These are phyloP conservation scores for Lucifuga dentata DNA, from an alignment of 2,113 vertebrate genomes.

Conservation along the genomic window DNA sequence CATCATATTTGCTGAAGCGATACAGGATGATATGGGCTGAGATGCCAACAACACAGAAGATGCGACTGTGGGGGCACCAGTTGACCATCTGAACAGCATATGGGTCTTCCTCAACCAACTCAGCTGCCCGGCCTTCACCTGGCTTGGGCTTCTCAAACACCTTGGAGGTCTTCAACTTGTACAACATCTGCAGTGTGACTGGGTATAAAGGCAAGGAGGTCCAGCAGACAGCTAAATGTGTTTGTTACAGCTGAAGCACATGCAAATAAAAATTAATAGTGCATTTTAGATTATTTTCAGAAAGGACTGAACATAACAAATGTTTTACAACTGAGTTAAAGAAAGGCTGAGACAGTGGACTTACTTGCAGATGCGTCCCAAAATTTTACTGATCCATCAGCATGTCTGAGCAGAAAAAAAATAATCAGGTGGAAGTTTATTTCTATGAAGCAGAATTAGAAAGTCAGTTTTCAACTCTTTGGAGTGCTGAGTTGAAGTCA, in stretches of 20 bases:
- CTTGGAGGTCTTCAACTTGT: constrained; percentile 97
- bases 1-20: constrained; percentile 95
- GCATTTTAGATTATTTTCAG: too few relatives aligned
- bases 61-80: constrained; percentile 96
- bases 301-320: too few relatives aligned
- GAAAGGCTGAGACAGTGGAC: constrained; percentile 64
- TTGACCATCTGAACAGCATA: constrained; percentile 96
- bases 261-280: too few relatives aligned
- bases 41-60: constrained; percentile 96
- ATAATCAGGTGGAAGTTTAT: not conserved
- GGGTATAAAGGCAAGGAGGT: constrained; percentile 14
- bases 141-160: constrained; percentile 95
- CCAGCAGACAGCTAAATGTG: not conserved
- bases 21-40: constrained; percentile 95
- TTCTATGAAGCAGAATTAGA: not conserved
- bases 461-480: too few relatives aligned
- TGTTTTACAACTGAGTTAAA: not conserved
- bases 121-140: constrained; percentile 87
- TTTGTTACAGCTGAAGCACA: too few relatives aligned
- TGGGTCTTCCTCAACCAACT: constrained; percentile 95
- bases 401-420: constrained; percentile 85
- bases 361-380: constrained; percentile 90
- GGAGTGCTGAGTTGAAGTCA: too few relatives aligned
- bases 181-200: constrained; percentile 98
- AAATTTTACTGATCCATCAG: constrained; percentile 97